These are phyloP conservation scores for Dryas iulia DNA, from an alignment of 1,140 invertebrate genomes.

Conservation along the genomic window DNA sequence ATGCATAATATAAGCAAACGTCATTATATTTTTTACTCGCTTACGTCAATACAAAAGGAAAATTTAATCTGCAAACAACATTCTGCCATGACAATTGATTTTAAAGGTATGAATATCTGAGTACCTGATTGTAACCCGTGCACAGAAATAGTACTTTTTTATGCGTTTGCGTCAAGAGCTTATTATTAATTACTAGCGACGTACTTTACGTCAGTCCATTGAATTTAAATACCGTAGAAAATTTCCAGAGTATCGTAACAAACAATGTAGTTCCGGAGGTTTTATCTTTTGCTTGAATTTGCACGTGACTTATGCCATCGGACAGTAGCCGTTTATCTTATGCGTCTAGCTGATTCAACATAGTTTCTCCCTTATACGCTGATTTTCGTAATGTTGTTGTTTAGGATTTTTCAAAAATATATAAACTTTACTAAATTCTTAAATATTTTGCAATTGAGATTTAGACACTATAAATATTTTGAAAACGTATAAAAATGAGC, in stretches of 20 bases:
- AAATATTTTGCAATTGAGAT: too few relatives aligned
- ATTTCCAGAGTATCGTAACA: conserved; percentile 4
- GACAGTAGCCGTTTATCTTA: neutral
- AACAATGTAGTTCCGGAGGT: neutral
- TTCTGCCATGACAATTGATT: neutral
- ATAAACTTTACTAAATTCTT: neutral
- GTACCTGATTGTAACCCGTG: neutral
- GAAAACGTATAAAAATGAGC: too few relatives aligned
- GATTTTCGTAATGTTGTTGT: neutral
- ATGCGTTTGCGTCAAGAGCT: conserved; percentile 7
- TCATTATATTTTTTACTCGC: neutral
- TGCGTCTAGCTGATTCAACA: neutral
- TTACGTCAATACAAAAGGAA: too few relatives aligned
- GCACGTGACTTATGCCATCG: neutral
- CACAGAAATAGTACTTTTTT: neutral
- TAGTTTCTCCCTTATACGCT: neutral
- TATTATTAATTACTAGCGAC: neutral
- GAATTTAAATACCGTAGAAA: conserved; percentile 18
- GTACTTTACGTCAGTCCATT: conserved; percentile 9
- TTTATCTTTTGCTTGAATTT: neutral
- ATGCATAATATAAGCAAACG: neutral
- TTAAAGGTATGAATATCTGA: neutral
- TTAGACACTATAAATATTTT: too few relatives aligned
- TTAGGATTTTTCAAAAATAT: neutral
- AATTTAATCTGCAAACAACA: neutral